Base-by-base conservation (phyloP, 1,140 invertebrate genomes). In the Holcopasites calliopsidis region DNA sequence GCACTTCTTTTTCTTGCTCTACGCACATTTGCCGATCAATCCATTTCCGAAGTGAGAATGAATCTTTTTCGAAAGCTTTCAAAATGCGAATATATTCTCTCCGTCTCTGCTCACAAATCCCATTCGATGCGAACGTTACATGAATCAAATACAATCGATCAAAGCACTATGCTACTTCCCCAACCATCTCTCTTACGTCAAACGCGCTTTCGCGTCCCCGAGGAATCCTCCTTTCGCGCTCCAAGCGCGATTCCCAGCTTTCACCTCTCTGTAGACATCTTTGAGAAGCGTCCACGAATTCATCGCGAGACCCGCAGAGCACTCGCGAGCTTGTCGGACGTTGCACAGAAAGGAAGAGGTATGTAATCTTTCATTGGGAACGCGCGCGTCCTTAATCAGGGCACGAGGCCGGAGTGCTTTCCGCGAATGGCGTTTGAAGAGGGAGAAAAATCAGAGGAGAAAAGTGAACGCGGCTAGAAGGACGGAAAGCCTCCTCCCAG, bases 351-450 rank as follows among this genome's bases (percentile, higher is more conserved):
- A 58, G 10, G 8, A 8, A 38, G 5, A 3, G 10, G 8, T n/a
- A n/a, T n/a, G n/a, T n/a, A n/a, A n/a, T n/a, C n/a, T n/a, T n/a
- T n/a, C n/a, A n/a, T n/a, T 62, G n/a, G 40, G n/a, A 75, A 77
- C 64, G 42, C 31, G 54, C 40, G 35, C 28, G 52, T 52, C 44
- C 65, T 79, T 79, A 79, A 79, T 77, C 77, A 79, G 50, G n/a
- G 40, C 28, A 58, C 40, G n/a, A 77, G 35, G 70, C 47, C 33
- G 62, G 49, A 77, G 65, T 70, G 74, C 26, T 76, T 44, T 49
- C 28, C 13, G n/a, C 10, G 33, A n/a, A 35, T n/a, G n/a, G n/a
- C 4, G 31, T 1, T 38, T 8, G 31, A 33, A 7, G 13, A 35
- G 21, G 16, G 13, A 35, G 31, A 35, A 18, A 28, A 26, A 54